Evolutionary conservation across 2,888 invertebrate genomes (phyloP).

Genomic region (Dyspetes luteomarginatus): DNA sequence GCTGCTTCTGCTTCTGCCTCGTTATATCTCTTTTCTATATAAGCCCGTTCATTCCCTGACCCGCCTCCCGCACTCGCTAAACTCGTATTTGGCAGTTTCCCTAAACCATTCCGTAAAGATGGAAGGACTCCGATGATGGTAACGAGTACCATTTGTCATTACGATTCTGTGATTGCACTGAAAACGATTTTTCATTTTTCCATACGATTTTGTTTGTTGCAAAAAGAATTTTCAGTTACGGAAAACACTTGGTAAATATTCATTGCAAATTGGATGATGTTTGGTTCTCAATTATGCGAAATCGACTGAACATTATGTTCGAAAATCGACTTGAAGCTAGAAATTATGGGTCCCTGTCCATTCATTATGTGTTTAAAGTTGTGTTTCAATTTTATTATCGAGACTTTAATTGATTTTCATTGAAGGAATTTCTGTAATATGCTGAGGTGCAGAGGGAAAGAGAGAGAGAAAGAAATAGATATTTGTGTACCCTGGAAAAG

Average conservation of each 20-base stretch:
- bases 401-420: not conserved
- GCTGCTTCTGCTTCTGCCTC: constrained; percentile 61
- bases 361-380: not conserved
- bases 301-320: too few species aligned
- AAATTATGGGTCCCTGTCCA: too few species aligned
- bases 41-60: constrained; percentile 59
- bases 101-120: constrained; percentile 34
- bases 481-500: too few species aligned
- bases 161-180: not conserved
- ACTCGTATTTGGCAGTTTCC: too few species aligned
- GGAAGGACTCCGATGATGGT: constrained; percentile 16
- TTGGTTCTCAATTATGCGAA: too few species aligned
- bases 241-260: not conserved
- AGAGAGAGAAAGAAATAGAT: too few species aligned
- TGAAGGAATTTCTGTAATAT: too few species aligned
- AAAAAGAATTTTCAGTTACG: too few species aligned
- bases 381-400: not conserved
- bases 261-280: too few species aligned
- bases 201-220: not conserved
- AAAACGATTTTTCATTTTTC: not conserved
- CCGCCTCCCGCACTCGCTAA: constrained; percentile 59
- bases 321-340: too few species aligned
- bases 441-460: too few species aligned
- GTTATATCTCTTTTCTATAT: constrained; percentile 60
- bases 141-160: not conserved